phyloP scores from a whole-genome alignment of 2,888 invertebrate species.

The Volucella zonaria region DNA sequence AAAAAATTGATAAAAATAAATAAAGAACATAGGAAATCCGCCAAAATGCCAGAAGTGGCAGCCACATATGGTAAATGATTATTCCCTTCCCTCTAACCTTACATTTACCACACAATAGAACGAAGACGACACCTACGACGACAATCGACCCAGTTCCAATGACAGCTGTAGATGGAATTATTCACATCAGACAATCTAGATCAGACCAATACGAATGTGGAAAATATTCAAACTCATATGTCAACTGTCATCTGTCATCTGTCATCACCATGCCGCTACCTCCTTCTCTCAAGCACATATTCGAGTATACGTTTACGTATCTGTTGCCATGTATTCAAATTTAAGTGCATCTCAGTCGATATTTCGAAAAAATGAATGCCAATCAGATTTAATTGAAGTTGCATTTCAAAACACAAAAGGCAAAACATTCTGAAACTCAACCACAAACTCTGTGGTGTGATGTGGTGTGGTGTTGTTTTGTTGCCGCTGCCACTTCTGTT shows the following conservation, averaged over 20 bases:
- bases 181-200: neutral
- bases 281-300: neutral
- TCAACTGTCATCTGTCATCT: slow-evolving; percentile 18
- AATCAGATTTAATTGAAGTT: slow-evolving; percentile 32
- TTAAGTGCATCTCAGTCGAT: slow-evolving; percentile 6
- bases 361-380: slow-evolving; percentile 10
- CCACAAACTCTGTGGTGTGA: no score
- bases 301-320: no score
- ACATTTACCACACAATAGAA: no score
- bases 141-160: slow-evolving; percentile 35
- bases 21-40: no score
- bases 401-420: slow-evolving; percentile 4
- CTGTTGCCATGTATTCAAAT: neutral
- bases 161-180: slow-evolving; percentile 22
- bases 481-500: neutral
- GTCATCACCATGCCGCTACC: slow-evolving; percentile 1
- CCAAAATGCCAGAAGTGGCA: no score
- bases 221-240: slow-evolving; percentile 22
- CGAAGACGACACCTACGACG: slow-evolving; percentile 4
- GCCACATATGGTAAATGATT: no score
- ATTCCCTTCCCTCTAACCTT: no score
- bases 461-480: no score
- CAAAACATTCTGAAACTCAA: no score
- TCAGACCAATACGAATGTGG: neutral
- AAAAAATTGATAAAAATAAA: no score